Evolutionary conservation across 30 jellyfish, hydroid and myxozoan genomes (phyloP).

Genomic region (Catostylus mosaicus): DNA sequence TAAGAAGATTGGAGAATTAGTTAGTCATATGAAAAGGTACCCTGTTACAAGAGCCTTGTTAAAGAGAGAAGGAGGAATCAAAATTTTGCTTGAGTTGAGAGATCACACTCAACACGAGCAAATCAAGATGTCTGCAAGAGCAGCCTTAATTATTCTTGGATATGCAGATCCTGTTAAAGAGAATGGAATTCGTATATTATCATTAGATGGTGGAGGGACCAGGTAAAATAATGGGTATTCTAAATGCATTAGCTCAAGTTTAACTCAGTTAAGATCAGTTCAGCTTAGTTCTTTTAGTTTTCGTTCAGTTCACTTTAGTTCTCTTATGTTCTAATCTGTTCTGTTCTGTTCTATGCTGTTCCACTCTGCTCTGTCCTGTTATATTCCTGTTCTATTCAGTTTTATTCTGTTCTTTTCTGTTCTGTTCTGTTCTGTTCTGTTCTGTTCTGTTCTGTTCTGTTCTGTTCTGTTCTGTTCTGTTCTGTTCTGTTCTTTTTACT

Average conservation of each 20-base stretch:
- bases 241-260: background rate
- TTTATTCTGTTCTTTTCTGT: too few relatives aligned
- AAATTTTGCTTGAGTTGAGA: constrained; percentile 34
- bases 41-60: constrained; percentile 67
- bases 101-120: constrained; percentile 38
- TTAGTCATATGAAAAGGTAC: constrained; percentile 54
- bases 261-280: too few relatives aligned
- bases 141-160: constrained; percentile 72
- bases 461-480: too few relatives aligned
- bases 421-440: too few relatives aligned
- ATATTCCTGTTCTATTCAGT: too few relatives aligned
- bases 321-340: too few relatives aligned
- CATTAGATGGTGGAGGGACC: constrained; percentile 91
- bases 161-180: constrained; percentile 78
- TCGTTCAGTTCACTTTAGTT: too few relatives aligned
- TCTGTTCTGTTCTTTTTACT: too few relatives aligned
- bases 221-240: constrained; percentile 33
- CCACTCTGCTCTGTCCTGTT: too few relatives aligned
- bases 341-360: too few relatives aligned
- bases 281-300: too few relatives aligned
- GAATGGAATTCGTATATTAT: constrained; percentile 62
- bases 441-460: too few relatives aligned
- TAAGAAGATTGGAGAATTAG: constrained; percentile 25
- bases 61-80: constrained; percentile 66
- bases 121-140: constrained; percentile 31